These are phyloP conservation scores for Maniola hyperantus DNA, from an alignment of 2,888 invertebrate genomes.

Conservation along the genomic window DNA sequence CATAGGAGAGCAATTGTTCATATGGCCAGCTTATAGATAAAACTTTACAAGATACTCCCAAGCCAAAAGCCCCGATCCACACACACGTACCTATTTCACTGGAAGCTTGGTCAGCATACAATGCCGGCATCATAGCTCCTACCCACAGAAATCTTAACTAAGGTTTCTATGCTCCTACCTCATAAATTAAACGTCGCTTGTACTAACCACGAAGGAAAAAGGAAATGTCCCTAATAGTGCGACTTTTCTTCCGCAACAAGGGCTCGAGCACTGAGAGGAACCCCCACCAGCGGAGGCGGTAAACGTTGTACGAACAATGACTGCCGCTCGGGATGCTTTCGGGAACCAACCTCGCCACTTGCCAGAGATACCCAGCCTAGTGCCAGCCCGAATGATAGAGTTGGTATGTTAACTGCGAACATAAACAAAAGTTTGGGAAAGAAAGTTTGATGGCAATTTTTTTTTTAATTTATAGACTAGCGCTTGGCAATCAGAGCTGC, in stretches of 20 bases:
- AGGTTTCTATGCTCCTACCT: too few species aligned
- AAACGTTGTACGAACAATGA: conserved; percentile 50
- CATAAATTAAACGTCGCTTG: conserved; percentile 5
- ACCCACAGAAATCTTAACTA: too few species aligned
- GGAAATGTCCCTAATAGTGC: conserved; percentile 60
- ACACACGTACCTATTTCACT: too few species aligned
- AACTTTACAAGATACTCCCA: too few species aligned
- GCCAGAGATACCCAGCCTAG: conserved; percentile 69
- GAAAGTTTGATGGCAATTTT: background rate
- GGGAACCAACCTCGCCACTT: conserved; percentile 51
- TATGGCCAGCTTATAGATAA: too few species aligned
- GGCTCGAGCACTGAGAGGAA: conserved; percentile 59
- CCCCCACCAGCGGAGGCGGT: conserved; percentile 57
- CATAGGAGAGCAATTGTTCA: too few species aligned
- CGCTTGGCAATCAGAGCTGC: too few species aligned
- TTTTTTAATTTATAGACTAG: too few species aligned
- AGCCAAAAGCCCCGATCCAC: too few species aligned
- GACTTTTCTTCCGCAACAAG: conserved; percentile 54
- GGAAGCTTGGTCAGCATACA: too few species aligned
- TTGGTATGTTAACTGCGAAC: conserved; percentile 62
- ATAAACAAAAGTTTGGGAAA: too few species aligned
- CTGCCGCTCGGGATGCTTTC: conserved; percentile 49
- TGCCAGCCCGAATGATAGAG: conserved; percentile 63
- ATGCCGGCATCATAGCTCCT: too few species aligned
- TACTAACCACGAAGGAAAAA: conserved; percentile 55